Percentiles rank a stretch among this genome's conserved stretches.
phyloP scores from a whole-genome alignment of 2,113 vertebrate genomes.

The Alethe diademata region DNA sequence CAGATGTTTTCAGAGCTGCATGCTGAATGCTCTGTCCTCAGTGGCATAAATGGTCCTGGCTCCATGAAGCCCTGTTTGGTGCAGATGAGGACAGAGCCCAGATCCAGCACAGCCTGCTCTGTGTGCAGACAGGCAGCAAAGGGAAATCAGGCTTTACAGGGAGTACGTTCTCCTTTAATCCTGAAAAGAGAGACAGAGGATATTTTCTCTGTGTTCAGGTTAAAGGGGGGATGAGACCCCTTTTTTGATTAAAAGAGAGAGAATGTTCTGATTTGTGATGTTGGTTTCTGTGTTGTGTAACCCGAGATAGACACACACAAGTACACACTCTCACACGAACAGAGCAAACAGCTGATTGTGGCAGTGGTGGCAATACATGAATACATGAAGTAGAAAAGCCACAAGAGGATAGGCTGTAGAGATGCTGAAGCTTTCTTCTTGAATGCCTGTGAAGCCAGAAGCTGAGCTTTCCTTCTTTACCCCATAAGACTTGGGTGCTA shows the following conservation, averaged over 20 bases:
- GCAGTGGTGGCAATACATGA: neutral
- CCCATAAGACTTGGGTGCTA: accelerated
- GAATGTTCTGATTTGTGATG: neutral
- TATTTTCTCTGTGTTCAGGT: neutral
- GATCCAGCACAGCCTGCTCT: neutral
- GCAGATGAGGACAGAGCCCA: neutral
- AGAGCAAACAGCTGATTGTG: neutral
- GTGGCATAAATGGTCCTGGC: neutral
- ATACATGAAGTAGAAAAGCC: neutral
- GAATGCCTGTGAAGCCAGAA: neutral
- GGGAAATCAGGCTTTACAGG: neutral
- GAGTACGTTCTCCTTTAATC: neutral
- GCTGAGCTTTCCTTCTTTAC: neutral
- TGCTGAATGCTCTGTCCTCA: neutral
- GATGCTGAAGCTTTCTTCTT: neutral
- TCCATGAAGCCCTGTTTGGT: neutral
- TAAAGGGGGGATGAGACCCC: neutral
- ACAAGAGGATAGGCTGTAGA: neutral
- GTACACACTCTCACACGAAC: neutral
- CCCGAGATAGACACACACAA: neutral
- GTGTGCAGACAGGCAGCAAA: neutral
- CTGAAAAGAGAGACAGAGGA: neutral
- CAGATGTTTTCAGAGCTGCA: neutral
- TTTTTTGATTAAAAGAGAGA: neutral
- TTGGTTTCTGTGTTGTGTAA: neutral